Evolutionary conservation across 2,888 invertebrate genomes (phyloP).

Genomic region (Lucinisca nassula): DNA sequence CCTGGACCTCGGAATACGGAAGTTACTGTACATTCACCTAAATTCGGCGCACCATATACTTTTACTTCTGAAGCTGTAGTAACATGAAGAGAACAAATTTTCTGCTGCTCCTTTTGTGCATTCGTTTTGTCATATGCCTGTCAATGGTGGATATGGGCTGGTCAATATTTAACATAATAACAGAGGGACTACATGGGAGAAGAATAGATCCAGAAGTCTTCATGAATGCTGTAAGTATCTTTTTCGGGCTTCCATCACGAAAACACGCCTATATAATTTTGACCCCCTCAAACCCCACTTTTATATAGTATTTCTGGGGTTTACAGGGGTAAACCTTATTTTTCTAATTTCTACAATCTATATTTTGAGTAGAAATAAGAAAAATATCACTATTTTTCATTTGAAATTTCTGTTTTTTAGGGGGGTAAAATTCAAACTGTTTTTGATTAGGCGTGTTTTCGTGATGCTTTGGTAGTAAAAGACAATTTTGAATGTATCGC

Average conservation of each 20-base stretch:
- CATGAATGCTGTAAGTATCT: conserved; percentile 71
- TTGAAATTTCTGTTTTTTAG: too few relatives aligned
- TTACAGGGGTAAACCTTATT: too few relatives aligned
- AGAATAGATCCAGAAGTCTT: conserved; percentile 65
- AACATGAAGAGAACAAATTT: background rate
- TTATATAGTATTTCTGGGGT: too few relatives aligned
- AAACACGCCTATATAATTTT: too few relatives aligned
- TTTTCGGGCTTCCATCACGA: background rate
- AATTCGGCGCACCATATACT: background rate
- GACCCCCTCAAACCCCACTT: too few relatives aligned
- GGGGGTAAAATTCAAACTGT: too few relatives aligned
- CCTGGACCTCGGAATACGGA: background rate
- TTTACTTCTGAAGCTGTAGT: background rate
- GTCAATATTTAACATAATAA: background rate
- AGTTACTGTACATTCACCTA: background rate
- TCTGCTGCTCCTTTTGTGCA: background rate
- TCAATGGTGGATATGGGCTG: background rate
- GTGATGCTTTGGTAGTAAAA: too few relatives aligned
- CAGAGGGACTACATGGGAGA: background rate
- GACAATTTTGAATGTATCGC: too few relatives aligned
- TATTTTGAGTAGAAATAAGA: too few relatives aligned
- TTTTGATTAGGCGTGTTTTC: too few relatives aligned
- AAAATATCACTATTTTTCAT: too few relatives aligned
- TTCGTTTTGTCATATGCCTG: background rate
- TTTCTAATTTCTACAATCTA: too few relatives aligned